These are phyloP conservation scores for Perizoma flavofasciatum DNA, from an alignment of 2,888 invertebrate genomes.

Conservation along the genomic window DNA sequence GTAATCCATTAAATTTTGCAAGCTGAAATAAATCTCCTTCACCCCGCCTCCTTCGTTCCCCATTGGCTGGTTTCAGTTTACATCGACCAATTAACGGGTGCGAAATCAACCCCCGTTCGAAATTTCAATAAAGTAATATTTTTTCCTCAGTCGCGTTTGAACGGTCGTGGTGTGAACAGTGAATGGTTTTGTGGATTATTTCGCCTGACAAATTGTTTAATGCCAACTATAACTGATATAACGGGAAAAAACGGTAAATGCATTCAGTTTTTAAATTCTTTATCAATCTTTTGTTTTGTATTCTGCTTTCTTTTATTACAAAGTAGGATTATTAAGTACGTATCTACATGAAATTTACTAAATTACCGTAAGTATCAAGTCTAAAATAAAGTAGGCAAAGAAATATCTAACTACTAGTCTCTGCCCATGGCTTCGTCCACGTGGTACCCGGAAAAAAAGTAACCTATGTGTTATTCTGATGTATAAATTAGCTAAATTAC, in stretches of 20 bases:
- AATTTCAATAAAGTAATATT: constrained; percentile 56
- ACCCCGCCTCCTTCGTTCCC: constrained; percentile 44
- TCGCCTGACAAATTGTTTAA: constrained; percentile 48
- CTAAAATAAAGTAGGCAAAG: too few relatives aligned
- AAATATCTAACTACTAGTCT: too few relatives aligned
- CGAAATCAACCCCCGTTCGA: constrained; percentile 57
- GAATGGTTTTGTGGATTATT: constrained; percentile 16
- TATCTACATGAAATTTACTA: too few relatives aligned
- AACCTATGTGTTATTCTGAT: too few relatives aligned
- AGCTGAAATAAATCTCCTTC: constrained; percentile 28
- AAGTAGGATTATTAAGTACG: too few relatives aligned
- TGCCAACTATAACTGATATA: constrained; percentile 71
- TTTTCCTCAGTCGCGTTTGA: constrained; percentile 56
- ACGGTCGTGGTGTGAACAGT: constrained; percentile 37
- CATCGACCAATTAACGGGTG: constrained; percentile 56
- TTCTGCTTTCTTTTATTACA: too few relatives aligned
- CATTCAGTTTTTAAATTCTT: not conserved
- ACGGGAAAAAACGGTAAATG: constrained; percentile 48
- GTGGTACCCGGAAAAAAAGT: too few relatives aligned
- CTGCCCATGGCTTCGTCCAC: too few relatives aligned
- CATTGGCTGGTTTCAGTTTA: constrained; percentile 52
- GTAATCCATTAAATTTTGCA: constrained; percentile 8
- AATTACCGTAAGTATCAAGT: too few relatives aligned
- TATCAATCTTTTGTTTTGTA: too few relatives aligned
- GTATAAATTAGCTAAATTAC: too few relatives aligned